Percentiles rank a stretch among this genome's conserved stretches.
These are phyloP conservation scores for Cyprinodon diabolis DNA, from an alignment of 2,797 vertebrate species.

Conservation along the genomic window DNA sequence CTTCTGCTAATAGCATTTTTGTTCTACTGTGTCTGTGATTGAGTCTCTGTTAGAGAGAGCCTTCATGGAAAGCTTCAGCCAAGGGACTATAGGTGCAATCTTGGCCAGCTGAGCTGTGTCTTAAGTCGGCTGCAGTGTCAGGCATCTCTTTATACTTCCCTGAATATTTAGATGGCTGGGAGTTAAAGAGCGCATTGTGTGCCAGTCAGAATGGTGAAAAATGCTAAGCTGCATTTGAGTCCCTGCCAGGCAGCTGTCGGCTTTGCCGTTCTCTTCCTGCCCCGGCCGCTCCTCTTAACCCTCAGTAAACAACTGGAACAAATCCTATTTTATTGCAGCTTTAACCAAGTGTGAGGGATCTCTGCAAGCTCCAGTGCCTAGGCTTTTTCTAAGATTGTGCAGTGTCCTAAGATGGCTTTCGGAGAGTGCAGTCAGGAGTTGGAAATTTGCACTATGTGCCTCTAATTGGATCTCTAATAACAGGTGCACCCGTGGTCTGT, in stretches of 20 bases:
- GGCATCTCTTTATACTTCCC: constrained; percentile 74
- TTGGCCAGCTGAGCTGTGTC: constrained; percentile 74
- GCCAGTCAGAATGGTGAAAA: constrained; percentile 80
- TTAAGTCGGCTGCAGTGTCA: constrained; percentile 75
- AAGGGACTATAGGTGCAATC: constrained; percentile 70
- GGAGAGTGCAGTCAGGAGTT: constrained; percentile 49
- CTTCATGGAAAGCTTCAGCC: constrained; percentile 71
- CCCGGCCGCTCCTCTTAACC: constrained; percentile 78
- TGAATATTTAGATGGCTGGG: constrained; percentile 80
- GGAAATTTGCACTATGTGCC: constrained; percentile 50
- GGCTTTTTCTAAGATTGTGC: constrained; percentile 66
- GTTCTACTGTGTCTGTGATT: constrained; percentile 49
- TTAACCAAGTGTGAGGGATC: constrained; percentile 78
- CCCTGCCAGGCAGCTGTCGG: constrained; percentile 84
- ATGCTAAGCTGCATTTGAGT: constrained; percentile 83
- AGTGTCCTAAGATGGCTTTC: constrained; percentile 72
- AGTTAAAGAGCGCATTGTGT: constrained; percentile 82
- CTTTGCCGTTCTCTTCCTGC: constrained; percentile 79
- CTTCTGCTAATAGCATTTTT: constrained; percentile 36
- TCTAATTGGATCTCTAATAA: constrained; percentile 71
- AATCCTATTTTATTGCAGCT: constrained; percentile 84
- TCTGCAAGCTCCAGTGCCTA: constrained; percentile 70
- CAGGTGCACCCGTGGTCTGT: constrained; percentile 49
- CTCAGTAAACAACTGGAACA: constrained; percentile 85
- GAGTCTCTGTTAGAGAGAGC: constrained; percentile 67